Evolutionary conservation across 2,888 invertebrate genomes (phyloP).

Genomic region (Tridacna gigas): DNA sequence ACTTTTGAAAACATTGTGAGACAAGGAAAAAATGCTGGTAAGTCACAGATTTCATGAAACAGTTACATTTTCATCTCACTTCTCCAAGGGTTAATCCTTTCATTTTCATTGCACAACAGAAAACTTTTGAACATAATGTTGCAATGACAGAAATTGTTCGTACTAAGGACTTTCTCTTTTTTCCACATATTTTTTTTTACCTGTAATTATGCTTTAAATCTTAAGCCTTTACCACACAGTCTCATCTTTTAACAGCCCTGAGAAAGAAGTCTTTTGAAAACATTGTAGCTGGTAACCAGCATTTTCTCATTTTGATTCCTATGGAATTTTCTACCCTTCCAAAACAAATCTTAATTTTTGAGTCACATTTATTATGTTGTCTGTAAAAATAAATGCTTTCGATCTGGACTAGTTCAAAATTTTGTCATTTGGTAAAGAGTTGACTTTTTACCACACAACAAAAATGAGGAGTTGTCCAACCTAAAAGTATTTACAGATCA

Average conservation of each 20-base stretch:
- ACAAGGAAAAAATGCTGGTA: background rate
- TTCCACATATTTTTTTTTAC: background rate
- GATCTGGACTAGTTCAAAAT: no score
- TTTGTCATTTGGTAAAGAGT: no score
- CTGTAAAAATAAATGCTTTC: no score
- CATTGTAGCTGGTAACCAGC: background rate
- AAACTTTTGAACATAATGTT: background rate
- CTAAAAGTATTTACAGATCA: no score
- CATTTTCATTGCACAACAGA: background rate
- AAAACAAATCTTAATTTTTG: no score
- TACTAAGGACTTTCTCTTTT: background rate
- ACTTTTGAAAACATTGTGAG: background rate
- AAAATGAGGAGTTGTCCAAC: no score
- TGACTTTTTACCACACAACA: no score
- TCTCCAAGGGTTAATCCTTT: background rate
- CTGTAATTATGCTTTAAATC: background rate
- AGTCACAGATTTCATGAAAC: background rate
- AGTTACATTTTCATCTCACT: background rate
- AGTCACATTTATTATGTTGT: no score
- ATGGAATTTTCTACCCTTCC: no score
- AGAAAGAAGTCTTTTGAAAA: background rate
- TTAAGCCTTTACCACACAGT: background rate
- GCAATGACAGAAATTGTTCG: background rate
- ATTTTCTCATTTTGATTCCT: background rate
- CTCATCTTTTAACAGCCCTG: background rate